Percentiles rank a stretch among this genome's conserved stretches.
phyloP scores from a whole-genome alignment of 2,797 vertebrate genomes.

The Takifugu rubripes region DNA sequence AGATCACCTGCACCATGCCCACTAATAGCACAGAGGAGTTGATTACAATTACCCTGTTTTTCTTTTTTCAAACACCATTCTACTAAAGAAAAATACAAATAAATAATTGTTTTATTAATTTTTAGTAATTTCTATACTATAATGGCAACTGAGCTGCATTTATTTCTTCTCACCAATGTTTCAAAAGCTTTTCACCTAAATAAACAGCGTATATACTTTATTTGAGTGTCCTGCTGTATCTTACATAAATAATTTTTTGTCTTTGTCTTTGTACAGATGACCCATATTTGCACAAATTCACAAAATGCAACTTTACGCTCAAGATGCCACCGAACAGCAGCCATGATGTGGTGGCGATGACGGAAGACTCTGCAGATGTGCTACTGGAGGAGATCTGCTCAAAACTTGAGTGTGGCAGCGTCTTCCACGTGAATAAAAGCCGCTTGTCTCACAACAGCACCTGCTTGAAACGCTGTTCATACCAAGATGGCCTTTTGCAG shows the following conservation, averaged over 20 bases:
- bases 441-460: neutral
- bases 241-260: neutral
- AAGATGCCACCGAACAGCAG: constrained; percentile 19
- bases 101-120: too few relatives aligned
- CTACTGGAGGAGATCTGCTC: constrained; percentile 44
- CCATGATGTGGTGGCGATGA: constrained; percentile 3
- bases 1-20: too few relatives aligned
- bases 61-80: too few relatives aligned
- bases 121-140: too few relatives aligned
- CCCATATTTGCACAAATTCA: constrained; percentile 1
- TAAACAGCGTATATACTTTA: too few relatives aligned
- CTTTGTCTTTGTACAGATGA: constrained; percentile 27
- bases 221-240: too few relatives aligned
- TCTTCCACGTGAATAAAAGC: neutral
- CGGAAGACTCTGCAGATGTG: fast-evolving
- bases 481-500: constrained; percentile 26
- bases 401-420: constrained; percentile 42
- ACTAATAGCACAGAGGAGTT: too few relatives aligned
- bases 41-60: too few relatives aligned
- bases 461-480: constrained; percentile 48
- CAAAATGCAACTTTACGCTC: constrained; percentile 44
- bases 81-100: too few relatives aligned
- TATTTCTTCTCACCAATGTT: too few relatives aligned
- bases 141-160: too few relatives aligned
- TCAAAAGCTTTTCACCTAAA: too few relatives aligned